These are phyloP conservation scores for Porites lobata DNA, from an alignment of 92 coral and sea anemone species.

Conservation along the genomic window DNA sequence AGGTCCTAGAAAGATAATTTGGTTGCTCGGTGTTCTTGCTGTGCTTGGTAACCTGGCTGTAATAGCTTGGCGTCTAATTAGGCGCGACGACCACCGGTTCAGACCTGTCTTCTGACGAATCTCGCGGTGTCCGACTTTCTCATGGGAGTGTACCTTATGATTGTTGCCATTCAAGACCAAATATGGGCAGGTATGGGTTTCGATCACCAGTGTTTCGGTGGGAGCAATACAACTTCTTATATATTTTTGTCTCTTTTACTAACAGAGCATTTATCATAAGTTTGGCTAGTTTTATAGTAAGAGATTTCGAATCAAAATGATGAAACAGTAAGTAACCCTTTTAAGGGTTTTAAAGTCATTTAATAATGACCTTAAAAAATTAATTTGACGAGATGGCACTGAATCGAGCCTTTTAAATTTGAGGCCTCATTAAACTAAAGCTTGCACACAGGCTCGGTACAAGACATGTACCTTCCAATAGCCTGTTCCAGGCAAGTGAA, in stretches of 20 bases:
- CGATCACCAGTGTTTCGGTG: not conserved
- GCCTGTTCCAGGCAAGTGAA: too few relatives aligned
- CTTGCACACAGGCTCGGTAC: too few relatives aligned
- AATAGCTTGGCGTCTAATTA: slow-evolving; percentile 58
- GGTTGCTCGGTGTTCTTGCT: slow-evolving; percentile 75
- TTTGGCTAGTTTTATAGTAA: not conserved
- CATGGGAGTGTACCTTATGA: slow-evolving; percentile 73
- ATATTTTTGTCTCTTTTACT: too few relatives aligned
- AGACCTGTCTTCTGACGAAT: slow-evolving; percentile 76
- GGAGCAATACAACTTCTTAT: too few relatives aligned
- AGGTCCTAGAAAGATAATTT: slow-evolving; percentile 62
- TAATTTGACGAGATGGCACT: too few relatives aligned
- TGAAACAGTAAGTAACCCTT: not conserved
- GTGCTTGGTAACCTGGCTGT: slow-evolving; percentile 64
- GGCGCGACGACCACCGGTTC: slow-evolving; percentile 70
- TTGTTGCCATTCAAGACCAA: slow-evolving; percentile 66
- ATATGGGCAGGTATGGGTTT: slow-evolving; percentile 31
- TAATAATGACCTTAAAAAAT: too few relatives aligned
- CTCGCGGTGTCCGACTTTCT: slow-evolving; percentile 76
- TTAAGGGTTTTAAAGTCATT: too few relatives aligned
- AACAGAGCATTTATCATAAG: not conserved
- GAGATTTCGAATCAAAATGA: too few relatives aligned
- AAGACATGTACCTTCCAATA: too few relatives aligned
- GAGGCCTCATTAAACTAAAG: too few relatives aligned
- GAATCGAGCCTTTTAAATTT: too few relatives aligned